Evolutionary conservation across 2,113 vertebrate genomes (phyloP).

Genomic region (Neodontobutis hainanensis): DNA sequence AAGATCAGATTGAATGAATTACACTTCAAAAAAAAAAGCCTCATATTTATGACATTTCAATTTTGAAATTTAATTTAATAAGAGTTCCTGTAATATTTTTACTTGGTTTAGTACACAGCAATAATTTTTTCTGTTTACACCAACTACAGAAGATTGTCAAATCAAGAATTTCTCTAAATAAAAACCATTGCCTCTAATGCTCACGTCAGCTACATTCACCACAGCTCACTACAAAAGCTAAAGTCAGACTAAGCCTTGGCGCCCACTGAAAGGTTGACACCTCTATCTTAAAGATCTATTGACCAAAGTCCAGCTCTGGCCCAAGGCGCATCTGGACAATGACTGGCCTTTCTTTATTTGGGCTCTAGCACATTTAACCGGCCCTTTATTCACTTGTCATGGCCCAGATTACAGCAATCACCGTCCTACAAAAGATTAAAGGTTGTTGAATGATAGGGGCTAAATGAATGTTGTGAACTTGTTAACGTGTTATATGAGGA

Average conservation of each 20-base stretch:
- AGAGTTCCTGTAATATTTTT: too few species aligned
- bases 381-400: constrained; percentile 58
- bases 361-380: constrained; percentile 40
- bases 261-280: constrained; percentile 60
- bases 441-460: constrained; percentile 45
- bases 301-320: constrained; percentile 48
- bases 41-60: constrained; percentile 44
- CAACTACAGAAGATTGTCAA: neutral
- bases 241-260: constrained; percentile 35
- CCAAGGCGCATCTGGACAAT: constrained; percentile 47
- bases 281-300: constrained; percentile 69
- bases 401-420: constrained; percentile 44
- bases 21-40: constrained; percentile 39
- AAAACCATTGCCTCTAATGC: neutral
- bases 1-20: constrained; percentile 55
- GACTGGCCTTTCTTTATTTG: constrained; percentile 53
- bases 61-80: constrained; percentile 30
- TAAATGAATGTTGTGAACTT: constrained; percentile 25
- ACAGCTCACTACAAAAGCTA: constrained; percentile 37
- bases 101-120: too few species aligned
- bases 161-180: constrained; percentile 16
- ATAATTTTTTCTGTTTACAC: too few species aligned
- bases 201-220: constrained; percentile 46
- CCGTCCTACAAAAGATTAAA: constrained; percentile 45
- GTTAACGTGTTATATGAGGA: constrained; percentile 6